A percentile compares a stretch with the other conserved stretches of the same genome.
Conservation (phyloP, 2,888 invertebrate genomes). For the Pterostichus madidus region DNA sequence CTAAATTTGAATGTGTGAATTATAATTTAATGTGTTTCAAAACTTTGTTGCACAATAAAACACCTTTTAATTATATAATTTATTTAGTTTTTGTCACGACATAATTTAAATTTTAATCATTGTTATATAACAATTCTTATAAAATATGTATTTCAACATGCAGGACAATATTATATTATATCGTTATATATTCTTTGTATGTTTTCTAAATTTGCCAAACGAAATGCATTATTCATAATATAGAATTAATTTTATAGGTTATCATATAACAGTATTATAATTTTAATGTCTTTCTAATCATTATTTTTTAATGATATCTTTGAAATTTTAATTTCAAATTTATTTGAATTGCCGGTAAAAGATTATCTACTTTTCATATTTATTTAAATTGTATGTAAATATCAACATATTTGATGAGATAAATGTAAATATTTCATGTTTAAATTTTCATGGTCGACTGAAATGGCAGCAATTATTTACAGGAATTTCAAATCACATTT, state of each 20-base stretch:
- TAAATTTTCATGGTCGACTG: conserved; percentile 7
- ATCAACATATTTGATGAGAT: neutral
- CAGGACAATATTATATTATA: neutral
- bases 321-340: neutral
- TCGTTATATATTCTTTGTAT: neutral
- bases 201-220: conserved; percentile 4
- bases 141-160: neutral
- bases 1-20: conserved; percentile 14
- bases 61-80: conserved; percentile 20
- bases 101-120: conserved; percentile 2
- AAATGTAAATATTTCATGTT: conserved; percentile 20
- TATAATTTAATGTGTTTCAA: conserved; percentile 2
- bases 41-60: conserved; percentile 9
- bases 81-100: conserved; percentile 13
- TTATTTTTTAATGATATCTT: neutral
- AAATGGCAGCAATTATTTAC: conserved; percentile 20
- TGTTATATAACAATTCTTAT: conserved; percentile 36
- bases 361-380: neutral
- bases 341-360: neutral
- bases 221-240: conserved; percentile 11
- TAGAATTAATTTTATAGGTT: too few species aligned
- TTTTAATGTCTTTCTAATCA: neutral
- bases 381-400: neutral
- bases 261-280: neutral
- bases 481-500: conserved; percentile 25